phyloP scores from a whole-genome alignment of 2,113 vertebrate species.

The Lipotes vexillifer region DNA sequence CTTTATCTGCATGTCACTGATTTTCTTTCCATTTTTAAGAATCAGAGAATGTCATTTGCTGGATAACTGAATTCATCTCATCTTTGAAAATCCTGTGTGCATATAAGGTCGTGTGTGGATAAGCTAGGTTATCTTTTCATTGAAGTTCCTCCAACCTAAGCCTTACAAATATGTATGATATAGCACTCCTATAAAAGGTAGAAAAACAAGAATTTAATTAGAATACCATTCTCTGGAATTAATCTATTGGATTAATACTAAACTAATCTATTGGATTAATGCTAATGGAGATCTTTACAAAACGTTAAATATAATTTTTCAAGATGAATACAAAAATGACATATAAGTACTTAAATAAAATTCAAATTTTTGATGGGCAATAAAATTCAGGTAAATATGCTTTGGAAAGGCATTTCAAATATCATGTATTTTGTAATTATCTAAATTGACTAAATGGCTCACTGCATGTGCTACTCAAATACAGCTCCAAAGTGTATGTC shows the following conservation, averaged over 20 bases:
- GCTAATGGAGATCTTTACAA: background rate
- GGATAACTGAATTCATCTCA: background rate
- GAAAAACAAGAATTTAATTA: background rate
- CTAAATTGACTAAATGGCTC: background rate
- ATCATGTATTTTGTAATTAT: background rate
- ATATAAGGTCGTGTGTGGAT: background rate
- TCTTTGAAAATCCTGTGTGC: background rate
- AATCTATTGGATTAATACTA: background rate
- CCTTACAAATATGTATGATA: background rate
- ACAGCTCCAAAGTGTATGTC: background rate
- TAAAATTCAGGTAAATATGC: background rate
- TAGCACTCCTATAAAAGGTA: background rate
- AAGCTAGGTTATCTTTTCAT: background rate
- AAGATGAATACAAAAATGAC: conserved; percentile 23
- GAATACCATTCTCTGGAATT: background rate
- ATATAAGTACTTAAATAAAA: background rate
- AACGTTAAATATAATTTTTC: background rate
- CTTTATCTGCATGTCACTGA: background rate
- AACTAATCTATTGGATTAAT: background rate
- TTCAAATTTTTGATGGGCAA: background rate
- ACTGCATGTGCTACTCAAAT: background rate
- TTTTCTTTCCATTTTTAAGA: conserved; percentile 44
- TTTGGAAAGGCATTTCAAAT: conserved; percentile 12
- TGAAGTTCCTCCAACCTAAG: background rate
- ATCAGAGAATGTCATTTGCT: background rate